Evolutionary conservation across 2,797 vertebrate species (phyloP).

Genomic region (Babyrousa celebensis): DNA sequence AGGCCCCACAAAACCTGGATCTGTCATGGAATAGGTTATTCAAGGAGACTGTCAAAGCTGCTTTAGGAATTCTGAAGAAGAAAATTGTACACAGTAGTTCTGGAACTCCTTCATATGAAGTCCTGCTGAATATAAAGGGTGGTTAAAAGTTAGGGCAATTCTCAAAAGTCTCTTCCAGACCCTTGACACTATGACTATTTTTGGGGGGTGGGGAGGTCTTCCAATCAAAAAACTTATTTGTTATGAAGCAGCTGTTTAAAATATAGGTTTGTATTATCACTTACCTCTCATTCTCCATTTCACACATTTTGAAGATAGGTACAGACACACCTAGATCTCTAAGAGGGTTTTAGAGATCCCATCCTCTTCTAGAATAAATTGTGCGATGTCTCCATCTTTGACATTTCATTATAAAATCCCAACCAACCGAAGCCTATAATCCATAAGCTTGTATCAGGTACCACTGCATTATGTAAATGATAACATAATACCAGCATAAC

Average conservation of each 20-base stretch:
- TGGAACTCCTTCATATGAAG: neutral
- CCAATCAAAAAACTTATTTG: neutral
- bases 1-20: neutral
- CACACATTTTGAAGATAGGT: constrained; percentile 7
- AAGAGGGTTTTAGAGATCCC: constrained; percentile 17
- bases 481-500: neutral
- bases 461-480: constrained; percentile 7
- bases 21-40: neutral
- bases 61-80: constrained; percentile 1
- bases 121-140: neutral
- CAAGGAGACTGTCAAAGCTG: constrained; percentile 22
- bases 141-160: neutral
- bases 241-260: neutral
- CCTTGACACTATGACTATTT: neutral
- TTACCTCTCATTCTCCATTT: neutral
- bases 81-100: constrained; percentile 36
- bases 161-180: neutral
- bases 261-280: neutral
- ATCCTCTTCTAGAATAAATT: neutral
- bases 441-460: neutral
- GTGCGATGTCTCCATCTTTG: neutral
- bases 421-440: neutral
- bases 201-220: neutral
- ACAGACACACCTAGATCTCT: neutral
- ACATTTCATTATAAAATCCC: neutral